Evolutionary conservation across 2,113 vertebrate species (phyloP), one percentile per base, ranked within the genome.

Genomic region (Rafetus swinhoei): DNA sequence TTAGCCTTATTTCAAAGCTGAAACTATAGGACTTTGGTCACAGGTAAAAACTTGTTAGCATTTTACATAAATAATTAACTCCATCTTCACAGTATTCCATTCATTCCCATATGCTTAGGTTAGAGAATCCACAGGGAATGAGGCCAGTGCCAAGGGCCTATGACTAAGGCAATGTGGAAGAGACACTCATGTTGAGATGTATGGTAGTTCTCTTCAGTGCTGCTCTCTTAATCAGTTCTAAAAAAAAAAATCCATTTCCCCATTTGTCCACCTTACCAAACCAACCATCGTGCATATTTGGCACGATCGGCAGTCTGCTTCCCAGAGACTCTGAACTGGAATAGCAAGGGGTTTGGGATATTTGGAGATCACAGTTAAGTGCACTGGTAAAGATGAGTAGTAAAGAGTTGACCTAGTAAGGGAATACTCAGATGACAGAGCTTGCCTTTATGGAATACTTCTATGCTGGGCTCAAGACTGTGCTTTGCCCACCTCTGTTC

Each of bases 391-490:
- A 77, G 0, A 82, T 5, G 0, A 0, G 56, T 14, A 81, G 85
- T 16, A 39, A 8, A 0, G 0, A 59, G 6, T 2, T 0, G 22
- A 1, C 24, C 3, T 18, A 27, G 15, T 18, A 22, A 56, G 50
- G 39, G 52, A 32, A 3, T 24, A 12, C 19, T 1, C 0, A 0
- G 56, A 89, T 35, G 69, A 16, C 35, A 7, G 35, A 62, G 39
- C 0, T 88, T 50, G 72, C n/a, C 53, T 5, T 15, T 3, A 0
- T 29, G 88, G 81, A 69, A 69, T 93, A 27, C 35, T 29, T 12
- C 9, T 1, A 19, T 3, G 32, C 1, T 77, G 2, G 1, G 6
- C 14, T 85, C 90, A 85, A 1, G 5, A 88, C 16, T 2, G 3
- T 0, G 72, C 81, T 2, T 50, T 3, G 32, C 87, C 45, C 59